Evolutionary conservation across 92 coral and sea anemone genomes (phyloP).

Genomic region (Paragorgia papillata): DNA sequence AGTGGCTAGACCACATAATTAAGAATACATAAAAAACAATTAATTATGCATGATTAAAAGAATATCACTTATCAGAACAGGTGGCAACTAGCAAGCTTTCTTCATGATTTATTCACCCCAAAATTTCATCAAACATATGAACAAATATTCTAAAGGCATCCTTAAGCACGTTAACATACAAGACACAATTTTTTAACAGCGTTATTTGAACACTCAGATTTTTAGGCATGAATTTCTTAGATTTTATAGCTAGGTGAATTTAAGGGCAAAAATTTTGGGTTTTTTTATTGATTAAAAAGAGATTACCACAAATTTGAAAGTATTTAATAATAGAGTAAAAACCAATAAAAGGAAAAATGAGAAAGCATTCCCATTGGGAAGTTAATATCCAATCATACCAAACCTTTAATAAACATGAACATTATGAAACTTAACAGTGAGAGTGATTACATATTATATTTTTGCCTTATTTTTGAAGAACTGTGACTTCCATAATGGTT

Average conservation of each 20-base stretch:
- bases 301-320: not conserved
- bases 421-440: too few species aligned
- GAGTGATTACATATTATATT: too few species aligned
- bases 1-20: constrained; percentile 11
- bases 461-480: too few species aligned
- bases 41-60: constrained; percentile 21
- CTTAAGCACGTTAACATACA: not conserved
- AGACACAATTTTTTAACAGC: too few species aligned
- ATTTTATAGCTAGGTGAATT: too few species aligned
- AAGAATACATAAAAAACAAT: not conserved
- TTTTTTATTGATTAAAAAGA: not conserved
- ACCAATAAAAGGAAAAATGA: not conserved
- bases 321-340: not conserved
- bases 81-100: not conserved
- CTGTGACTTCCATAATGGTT: not conserved
- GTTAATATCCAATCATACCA: not conserved
- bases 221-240: too few species aligned
- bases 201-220: too few species aligned
- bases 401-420: not conserved
- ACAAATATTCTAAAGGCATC: not conserved
- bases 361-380: not conserved
- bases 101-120: not conserved
- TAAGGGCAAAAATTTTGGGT: too few species aligned
- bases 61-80: constrained; percentile 7
- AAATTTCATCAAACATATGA: not conserved